Base-by-base conservation (phyloP, 2,113 vertebrate genomes). In the Gallinago media region DNA sequence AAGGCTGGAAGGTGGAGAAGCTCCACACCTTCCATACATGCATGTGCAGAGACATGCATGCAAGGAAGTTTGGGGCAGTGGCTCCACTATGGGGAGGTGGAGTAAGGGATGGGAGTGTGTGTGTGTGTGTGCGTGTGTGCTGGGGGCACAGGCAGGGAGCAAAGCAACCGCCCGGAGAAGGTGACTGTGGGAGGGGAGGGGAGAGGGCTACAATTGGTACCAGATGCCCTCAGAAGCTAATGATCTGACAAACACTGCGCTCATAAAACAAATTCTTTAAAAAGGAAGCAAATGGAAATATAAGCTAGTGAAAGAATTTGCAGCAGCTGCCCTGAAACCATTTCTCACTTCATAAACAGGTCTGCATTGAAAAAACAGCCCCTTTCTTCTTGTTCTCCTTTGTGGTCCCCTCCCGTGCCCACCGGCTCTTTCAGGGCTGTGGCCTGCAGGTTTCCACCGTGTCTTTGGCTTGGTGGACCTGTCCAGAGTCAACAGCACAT, bases 261-360 rank as follows among this genome's bases (percentile, higher is more conserved):
- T 97, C 97, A 65, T 98, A 98, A 98, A 98, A 98, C 96, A 98
- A 97, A 98, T 98, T 97, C 96, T 97, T 98, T 96, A 96, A 98
- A 98, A 97, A 98, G 97, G 98, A 98, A 98, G 96, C 96, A 98
- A 97, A 97, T 97, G 98, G 98, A 98, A 98, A 98, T 97, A 96
- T 95, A 98, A 98, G 97, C 98, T 98, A 98, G 97, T 98, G 98
- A 98, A 98, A 97, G 97, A 98, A 98, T 98, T 98, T 97, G 96
- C 86, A 97, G 94, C 96, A 94, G 96, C 97, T 98, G 96, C 95
- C 96, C 97, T 88, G 81, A 98, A 98, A 97, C 96, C 97, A 97
- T 98, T 98, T 98, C 97, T 98, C 98, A 98, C 98, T 98, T 98
- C 98, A 98, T 98, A 98, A 98, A 98, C 97, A 98, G 97, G 96